These are phyloP conservation scores for Clepsis dumicolana DNA, from an alignment of 2,888 invertebrate genomes.

Conservation along the genomic window DNA sequence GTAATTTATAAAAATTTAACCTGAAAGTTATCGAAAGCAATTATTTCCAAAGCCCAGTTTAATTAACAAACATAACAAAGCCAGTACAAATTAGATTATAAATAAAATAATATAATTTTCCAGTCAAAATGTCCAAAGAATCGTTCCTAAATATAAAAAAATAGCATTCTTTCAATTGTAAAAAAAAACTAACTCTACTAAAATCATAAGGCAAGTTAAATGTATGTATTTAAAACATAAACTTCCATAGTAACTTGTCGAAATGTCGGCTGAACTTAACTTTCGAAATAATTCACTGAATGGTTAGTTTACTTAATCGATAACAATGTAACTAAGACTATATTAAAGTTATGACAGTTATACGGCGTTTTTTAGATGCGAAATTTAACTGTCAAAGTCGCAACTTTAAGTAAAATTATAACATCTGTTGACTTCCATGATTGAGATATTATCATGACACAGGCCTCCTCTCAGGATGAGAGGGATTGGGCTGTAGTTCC, in stretches of 20 bases:
- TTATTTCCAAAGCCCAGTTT: conserved; percentile 5
- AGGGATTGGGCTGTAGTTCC: no score
- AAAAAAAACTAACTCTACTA: conserved; percentile 27
- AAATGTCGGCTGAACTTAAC: conserved; percentile 31
- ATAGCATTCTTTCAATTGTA: conserved; percentile 15
- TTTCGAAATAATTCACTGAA: conserved; percentile 10
- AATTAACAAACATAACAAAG: neutral
- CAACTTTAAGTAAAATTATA: no score
- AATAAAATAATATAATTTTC: conserved; percentile 32
- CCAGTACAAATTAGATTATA: conserved; percentile 32
- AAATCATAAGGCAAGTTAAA: conserved; percentile 1
- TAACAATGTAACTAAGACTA: neutral
- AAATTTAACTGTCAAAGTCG: no score
- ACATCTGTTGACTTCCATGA: no score
- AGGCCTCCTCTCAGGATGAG: no score
- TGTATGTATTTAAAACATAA: conserved; percentile 15
- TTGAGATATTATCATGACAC: no score
- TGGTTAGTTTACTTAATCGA: neutral
- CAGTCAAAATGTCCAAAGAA: conserved; percentile 47
- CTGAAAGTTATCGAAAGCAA: neutral
- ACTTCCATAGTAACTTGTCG: conserved; percentile 46
- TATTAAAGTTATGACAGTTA: neutral
- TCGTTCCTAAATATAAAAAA: conserved; percentile 39
- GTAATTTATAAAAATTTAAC: conserved; percentile 3
- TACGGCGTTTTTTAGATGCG: no score